phyloP scores from a whole-genome alignment of 1,140 invertebrate genomes.

The Philotrypesis tridentata region DNA sequence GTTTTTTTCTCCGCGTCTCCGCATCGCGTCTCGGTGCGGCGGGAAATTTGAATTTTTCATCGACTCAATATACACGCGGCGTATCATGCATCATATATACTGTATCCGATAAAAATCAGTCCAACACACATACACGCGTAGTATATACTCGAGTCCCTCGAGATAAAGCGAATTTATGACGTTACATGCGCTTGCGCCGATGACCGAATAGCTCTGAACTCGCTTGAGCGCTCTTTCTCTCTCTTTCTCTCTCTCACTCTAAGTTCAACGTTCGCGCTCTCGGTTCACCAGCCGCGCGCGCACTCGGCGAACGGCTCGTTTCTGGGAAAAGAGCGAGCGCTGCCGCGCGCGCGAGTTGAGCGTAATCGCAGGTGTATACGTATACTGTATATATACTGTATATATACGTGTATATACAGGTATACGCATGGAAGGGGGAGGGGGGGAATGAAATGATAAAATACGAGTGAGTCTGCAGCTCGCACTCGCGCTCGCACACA shows the following conservation, averaged over 20 bases:
- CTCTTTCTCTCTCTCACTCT: not conserved
- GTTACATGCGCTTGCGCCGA: constrained; percentile 5
- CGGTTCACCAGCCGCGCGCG: constrained; percentile 53
- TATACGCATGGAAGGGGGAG: not conserved
- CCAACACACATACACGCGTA: no score
- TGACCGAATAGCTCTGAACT: constrained; percentile 45
- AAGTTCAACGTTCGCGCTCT: constrained; percentile 47
- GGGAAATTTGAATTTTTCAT: no score
- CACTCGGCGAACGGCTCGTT: constrained; percentile 11
- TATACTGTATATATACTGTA: no score
- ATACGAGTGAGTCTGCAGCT: not conserved
- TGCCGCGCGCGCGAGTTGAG: not conserved
- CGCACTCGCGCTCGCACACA: no score
- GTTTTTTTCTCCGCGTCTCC: no score
- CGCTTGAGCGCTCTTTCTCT: not conserved
- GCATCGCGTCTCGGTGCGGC: no score
- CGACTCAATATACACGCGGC: no score
- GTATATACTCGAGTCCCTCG: no score
- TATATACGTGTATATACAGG: not conserved
- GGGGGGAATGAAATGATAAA: constrained; percentile 1
- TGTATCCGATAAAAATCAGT: not conserved
- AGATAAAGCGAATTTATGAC: constrained; percentile 6
- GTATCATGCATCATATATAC: not conserved
- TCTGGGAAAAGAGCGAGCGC: constrained; percentile 11
- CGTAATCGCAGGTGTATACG: constrained; percentile 32